Conservation (phyloP, 1,140 invertebrate genomes). For the Triops cancriformis region DNA sequence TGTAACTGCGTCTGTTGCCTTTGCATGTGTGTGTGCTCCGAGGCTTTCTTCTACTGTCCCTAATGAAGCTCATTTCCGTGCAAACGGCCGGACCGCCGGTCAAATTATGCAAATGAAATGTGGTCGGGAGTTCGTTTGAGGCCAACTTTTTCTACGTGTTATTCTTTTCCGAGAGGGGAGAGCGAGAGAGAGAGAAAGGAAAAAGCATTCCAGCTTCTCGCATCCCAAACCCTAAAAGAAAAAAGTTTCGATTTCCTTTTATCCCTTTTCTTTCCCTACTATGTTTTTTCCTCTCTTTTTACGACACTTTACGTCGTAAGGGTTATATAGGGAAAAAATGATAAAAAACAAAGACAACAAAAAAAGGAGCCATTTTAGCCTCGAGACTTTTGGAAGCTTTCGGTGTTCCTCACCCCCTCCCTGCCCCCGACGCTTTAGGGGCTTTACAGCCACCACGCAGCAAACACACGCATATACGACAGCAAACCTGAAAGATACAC, state of each 20-base stretch:
- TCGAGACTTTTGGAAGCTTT: neutral
- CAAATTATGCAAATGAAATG: constrained; percentile 7
- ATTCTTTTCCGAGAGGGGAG: neutral
- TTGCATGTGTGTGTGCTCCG: neutral
- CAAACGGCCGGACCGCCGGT: constrained; percentile 11
- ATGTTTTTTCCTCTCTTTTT: neutral
- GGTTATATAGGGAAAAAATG: neutral
- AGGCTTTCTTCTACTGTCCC: neutral
- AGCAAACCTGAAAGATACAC: neutral
- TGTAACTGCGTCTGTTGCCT: neutral
- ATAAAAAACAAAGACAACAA: neutral
- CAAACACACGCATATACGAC: neutral
- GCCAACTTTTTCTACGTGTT: neutral
- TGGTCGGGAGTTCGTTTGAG: constrained; percentile 4
- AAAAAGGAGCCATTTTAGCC: neutral
- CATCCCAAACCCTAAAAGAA: too few species aligned
- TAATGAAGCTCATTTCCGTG: constrained; percentile 13
- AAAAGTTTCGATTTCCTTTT: constrained; percentile 3
- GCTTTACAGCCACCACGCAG: neutral
- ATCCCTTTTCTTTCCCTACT: neutral
- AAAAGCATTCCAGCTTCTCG: neutral
- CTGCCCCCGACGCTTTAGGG: neutral
- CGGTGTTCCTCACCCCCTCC: neutral
- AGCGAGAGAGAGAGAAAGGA: too few species aligned
- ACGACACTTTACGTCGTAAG: neutral